These are phyloP conservation scores for Drosophila borborema DNA, from an alignment of 2,888 invertebrate genomes.

Conservation along the genomic window DNA sequence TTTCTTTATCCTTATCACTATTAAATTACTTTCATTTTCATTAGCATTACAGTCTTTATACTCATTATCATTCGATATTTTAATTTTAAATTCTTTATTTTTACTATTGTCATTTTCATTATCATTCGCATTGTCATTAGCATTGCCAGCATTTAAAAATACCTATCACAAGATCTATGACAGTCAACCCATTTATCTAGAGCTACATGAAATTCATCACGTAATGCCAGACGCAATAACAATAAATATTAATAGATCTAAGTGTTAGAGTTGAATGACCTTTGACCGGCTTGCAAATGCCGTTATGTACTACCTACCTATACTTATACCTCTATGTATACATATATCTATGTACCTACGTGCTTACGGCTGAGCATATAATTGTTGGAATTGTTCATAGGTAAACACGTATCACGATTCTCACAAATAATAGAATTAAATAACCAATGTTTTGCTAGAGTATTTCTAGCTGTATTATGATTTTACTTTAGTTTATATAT, in stretches of 20 bases:
- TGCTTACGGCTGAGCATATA: background rate
- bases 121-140: background rate
- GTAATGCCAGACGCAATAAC: background rate
- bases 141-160: background rate
- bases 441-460: background rate
- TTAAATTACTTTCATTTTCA: background rate
- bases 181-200: background rate
- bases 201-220: background rate
- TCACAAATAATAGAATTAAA: background rate
- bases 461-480: background rate
- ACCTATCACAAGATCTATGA: background rate
- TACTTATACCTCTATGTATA: too few relatives aligned
- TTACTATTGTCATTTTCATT: background rate
- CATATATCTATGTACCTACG: background rate
- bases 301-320: background rate
- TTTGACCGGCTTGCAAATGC: background rate
- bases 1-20: too few relatives aligned
- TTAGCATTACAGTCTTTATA: background rate
- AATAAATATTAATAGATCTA: constrained; percentile 11
- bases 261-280: background rate
- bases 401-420: background rate
- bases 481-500: too few relatives aligned
- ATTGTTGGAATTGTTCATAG: background rate
- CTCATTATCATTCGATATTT: background rate
- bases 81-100: background rate